Conservation (phyloP, 1,140 invertebrate genomes). For the Hycleus phaleratus region DNA sequence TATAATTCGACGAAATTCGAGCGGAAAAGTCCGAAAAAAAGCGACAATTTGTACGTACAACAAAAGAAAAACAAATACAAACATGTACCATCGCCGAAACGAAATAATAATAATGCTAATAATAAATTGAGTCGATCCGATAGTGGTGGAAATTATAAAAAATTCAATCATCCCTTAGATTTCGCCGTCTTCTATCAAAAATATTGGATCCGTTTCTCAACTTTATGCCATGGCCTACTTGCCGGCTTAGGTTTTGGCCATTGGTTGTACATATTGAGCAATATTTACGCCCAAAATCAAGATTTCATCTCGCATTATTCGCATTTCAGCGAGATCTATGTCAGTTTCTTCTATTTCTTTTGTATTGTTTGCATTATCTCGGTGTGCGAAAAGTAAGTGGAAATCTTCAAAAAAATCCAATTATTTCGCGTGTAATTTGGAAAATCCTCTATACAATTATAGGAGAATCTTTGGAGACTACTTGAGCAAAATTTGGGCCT, state of each 20-base stretch:
- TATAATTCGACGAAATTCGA: slow-evolving; percentile 21
- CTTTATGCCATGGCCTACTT: slow-evolving; percentile 36
- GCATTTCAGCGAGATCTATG: slow-evolving; percentile 37
- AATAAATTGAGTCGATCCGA: too few relatives aligned
- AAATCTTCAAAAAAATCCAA: background rate
- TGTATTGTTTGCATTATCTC: slow-evolving; percentile 38
- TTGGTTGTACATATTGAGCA: slow-evolving; percentile 34
- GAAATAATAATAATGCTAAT: too few relatives aligned
- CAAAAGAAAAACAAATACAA: slow-evolving; percentile 34
- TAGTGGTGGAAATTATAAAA: too few relatives aligned
- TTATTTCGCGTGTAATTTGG: too few relatives aligned
- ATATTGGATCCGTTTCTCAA: slow-evolving; percentile 35
- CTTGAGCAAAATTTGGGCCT: too few relatives aligned
- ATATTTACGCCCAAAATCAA: slow-evolving; percentile 27
- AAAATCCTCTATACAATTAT: too few relatives aligned
- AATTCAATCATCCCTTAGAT: slow-evolving; percentile 27
- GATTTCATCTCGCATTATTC: slow-evolving; percentile 36
- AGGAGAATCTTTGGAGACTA: too few relatives aligned
- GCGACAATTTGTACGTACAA: slow-evolving; percentile 36
- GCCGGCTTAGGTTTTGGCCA: slow-evolving; percentile 37
- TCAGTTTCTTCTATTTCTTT: slow-evolving; percentile 33
- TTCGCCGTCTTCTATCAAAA: slow-evolving; percentile 32
- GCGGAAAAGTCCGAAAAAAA: slow-evolving; percentile 33
- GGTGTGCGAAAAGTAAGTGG: slow-evolving; percentile 36
- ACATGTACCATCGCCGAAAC: too few relatives aligned